Evolutionary conservation across 2,888 invertebrate genomes (phyloP), one percentile per base, ranked within the genome.

Genomic region (Agrochola litura): DNA sequence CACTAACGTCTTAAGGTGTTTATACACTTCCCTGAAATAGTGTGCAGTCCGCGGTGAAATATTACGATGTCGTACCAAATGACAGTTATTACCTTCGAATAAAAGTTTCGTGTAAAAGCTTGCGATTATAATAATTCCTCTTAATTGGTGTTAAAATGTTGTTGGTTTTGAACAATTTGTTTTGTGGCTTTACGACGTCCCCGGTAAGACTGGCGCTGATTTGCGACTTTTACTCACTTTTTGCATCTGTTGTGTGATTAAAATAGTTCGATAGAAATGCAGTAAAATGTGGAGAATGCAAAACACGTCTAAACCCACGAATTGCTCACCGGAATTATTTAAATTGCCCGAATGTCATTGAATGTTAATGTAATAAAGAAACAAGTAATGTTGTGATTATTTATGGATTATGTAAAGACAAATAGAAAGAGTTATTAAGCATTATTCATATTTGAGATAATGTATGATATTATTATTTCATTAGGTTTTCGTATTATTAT

Each of bases 1-100:
- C 90, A 91, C 79, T 75, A 52, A 58, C 75, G 76, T 76, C 74
- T 77, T 81, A 86, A 89, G 89, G 89, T 90, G 89, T 85, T 87
- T 90, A 84, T 73, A 83, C 72, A 79, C 60, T 75, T 79, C 73
- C 73, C 74, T 83, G 73, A 78, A 74, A 80, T 61, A 85, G 79
- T 83, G 77, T 77, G 79, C 78, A 76, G 63, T 58, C 60, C n/a
- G 2, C 68, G 25, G 69, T 77, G 81, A 87, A 73, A 76, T 88
- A 88, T 81, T 84, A 30, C 74, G 54, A 63, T 67, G 76, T 80
- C 78, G 77, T 77, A 75, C 77, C 30, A 22, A 73, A 76, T 84
- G 86, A 84, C 86, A 79, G 79, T 84, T 76, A 89, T 89, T 72
- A 76, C 69, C 72, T 73, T 74, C 65, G 70, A 74, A 82, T 82